Conservation (phyloP, 2,888 invertebrate species). For the Serrognathus titanus region DNA sequence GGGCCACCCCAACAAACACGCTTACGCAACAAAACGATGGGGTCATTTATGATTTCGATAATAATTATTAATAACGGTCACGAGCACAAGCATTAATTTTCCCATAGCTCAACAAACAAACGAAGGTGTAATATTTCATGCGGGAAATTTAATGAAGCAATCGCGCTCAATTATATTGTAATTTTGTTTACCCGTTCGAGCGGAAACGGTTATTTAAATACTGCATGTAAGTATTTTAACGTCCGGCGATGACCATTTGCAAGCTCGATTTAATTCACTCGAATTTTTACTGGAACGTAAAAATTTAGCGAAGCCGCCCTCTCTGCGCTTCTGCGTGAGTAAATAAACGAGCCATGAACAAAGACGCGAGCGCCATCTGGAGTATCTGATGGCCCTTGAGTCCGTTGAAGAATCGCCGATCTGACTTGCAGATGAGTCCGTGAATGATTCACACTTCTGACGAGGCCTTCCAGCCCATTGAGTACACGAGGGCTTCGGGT, state of each 20-base stretch:
- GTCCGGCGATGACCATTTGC: too few species aligned
- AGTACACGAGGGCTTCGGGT: slow-evolving; percentile 33
- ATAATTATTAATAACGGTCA: too few species aligned
- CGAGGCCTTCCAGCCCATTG: slow-evolving; percentile 42
- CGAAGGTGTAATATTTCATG: too few species aligned
- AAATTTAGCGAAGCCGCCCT: slow-evolving; percentile 14
- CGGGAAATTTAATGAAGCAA: too few species aligned
- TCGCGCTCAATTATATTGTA: too few species aligned
- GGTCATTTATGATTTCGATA: not conserved
- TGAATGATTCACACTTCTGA: slow-evolving; percentile 44
- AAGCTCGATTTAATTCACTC: not conserved
- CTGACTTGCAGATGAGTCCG: slow-evolving; percentile 44
- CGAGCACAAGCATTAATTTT: too few species aligned
- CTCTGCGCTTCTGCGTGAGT: slow-evolving; percentile 11
- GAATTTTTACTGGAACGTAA: slow-evolving; percentile 16
- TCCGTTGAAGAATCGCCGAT: slow-evolving; percentile 33
- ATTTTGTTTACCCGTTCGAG: too few species aligned
- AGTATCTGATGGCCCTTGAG: slow-evolving; percentile 33
- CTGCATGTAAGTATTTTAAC: too few species aligned
- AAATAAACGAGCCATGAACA: slow-evolving; percentile 22
- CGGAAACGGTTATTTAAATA: too few species aligned
- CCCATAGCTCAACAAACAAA: too few species aligned
- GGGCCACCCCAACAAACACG: slow-evolving; percentile 5
- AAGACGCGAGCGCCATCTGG: slow-evolving; percentile 29
- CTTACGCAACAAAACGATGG: slow-evolving; percentile 1